A percentile compares a stretch with the other conserved stretches of the same genome.
phyloP scores from a whole-genome alignment of 2,888 invertebrate species.

The Steinernema hermaphroditum region DNA sequence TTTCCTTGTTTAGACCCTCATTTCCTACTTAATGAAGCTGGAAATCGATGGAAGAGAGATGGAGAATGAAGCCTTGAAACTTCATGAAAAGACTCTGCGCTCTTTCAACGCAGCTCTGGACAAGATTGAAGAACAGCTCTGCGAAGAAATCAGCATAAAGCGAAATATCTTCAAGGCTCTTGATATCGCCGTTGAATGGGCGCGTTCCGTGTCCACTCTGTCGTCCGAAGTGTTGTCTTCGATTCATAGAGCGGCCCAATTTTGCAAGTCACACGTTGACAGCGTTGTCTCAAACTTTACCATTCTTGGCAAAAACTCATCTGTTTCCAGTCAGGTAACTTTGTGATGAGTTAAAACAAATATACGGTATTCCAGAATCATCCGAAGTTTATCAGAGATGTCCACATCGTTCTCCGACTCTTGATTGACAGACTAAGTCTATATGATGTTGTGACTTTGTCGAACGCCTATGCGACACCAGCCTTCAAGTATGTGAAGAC shows the following conservation, averaged over 20 bases:
- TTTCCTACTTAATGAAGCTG: slow-evolving; percentile 18
- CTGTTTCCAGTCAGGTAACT: not conserved
- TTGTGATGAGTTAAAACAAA: not conserved
- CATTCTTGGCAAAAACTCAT: not conserved
- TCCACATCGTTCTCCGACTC: not conserved
- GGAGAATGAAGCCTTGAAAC: slow-evolving; percentile 4
- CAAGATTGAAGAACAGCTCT: slow-evolving; percentile 8
- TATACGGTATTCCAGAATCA: not conserved
- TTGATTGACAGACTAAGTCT: not conserved
- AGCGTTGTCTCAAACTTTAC: not conserved
- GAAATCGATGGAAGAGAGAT: slow-evolving; percentile 5
- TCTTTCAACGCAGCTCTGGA: slow-evolving; percentile 7
- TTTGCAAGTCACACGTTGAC: not conserved
- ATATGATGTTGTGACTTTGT: not conserved
- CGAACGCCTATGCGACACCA: not conserved
- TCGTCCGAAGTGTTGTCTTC: not conserved
- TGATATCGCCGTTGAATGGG: slow-evolving; percentile 8
- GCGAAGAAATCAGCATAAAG: not conserved
- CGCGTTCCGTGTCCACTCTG: not conserved
- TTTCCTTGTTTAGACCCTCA: not conserved
- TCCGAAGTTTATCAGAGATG: not conserved
- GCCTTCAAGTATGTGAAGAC: not conserved
- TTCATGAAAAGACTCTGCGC: not conserved
- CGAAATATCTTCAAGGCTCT: not conserved
- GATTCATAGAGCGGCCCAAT: not conserved